Evolutionary conservation across 2,888 invertebrate genomes (phyloP), one percentile per base, ranked within the genome.

Genomic region (Apodemia mormo): DNA sequence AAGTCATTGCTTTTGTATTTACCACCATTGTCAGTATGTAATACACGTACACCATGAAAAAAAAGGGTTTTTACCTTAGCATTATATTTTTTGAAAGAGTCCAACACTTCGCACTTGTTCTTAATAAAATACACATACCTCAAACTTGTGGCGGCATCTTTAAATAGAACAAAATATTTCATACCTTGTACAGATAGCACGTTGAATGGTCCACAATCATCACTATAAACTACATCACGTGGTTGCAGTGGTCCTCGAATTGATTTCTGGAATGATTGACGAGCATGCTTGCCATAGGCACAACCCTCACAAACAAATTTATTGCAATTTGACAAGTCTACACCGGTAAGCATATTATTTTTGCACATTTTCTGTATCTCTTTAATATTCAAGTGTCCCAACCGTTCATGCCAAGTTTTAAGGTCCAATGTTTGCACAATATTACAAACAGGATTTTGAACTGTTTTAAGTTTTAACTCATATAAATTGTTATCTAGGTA

Each of bases 381-480:
- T 66, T 73, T 70, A 0, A 71, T 14, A 61, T 74, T 73, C 2
- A 73, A 61, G 33, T 75, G 72, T 66, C 73, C 68, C n/a, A n/a
- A n/a, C n/a, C n/a, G n/a, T n/a, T n/a, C n/a, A n/a, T n/a, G n/a
- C n/a, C n/a, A n/a, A n/a, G n/a, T n/a, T n/a, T n/a, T n/a, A n/a
- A n/a, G n/a, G n/a, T n/a, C n/a, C n/a, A n/a, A n/a, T n/a, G n/a
- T n/a, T n/a, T n/a, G n/a, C n/a, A n/a, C n/a, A n/a, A n/a, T n/a
- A n/a, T n/a, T n/a, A n/a, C n/a, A n/a, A n/a, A n/a, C n/a, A n/a
- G n/a, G n/a, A n/a, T n/a, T n/a, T n/a, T n/a, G n/a, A n/a, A n/a
- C n/a, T n/a, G n/a, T n/a, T n/a, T n/a, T n/a, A n/a, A n/a, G n/a
- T n/a, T n/a, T n/a, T n/a, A n/a, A n/a, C n/a, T n/a, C n/a, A n/a